A percentile compares a stretch with the other conserved stretches of the same genome.
These are phyloP conservation scores for Blastobasis lacticolella DNA, from an alignment of 2,888 invertebrate species.

Conservation along the genomic window DNA sequence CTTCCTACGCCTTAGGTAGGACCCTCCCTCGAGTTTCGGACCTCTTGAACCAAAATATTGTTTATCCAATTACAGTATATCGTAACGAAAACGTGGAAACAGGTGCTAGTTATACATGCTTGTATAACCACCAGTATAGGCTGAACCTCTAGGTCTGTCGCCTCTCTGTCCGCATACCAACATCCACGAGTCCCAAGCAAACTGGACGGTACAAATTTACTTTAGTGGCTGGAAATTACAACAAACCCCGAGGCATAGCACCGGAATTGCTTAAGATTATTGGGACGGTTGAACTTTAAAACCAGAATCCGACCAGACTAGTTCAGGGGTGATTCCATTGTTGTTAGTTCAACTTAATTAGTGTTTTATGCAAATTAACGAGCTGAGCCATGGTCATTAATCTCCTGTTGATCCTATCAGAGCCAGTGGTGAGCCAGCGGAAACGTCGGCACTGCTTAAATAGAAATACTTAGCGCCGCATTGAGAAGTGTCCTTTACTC, in stretches of 20 bases:
- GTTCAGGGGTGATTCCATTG: conserved; percentile 2
- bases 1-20: no score
- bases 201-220: background rate
- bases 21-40: background rate
- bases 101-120: background rate
- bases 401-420: background rate
- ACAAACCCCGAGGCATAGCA: background rate
- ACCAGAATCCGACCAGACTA: background rate
- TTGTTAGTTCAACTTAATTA: conserved; percentile 2
- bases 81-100: background rate
- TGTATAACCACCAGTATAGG: background rate
- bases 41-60: background rate
- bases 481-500: no score
- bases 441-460: background rate
- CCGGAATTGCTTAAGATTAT: conserved; percentile 2
- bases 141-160: background rate
- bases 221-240: background rate
- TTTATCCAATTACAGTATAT: background rate
- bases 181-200: background rate
- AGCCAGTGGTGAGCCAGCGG: background rate
- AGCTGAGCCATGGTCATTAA: background rate
- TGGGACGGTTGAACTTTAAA: conserved; percentile 1
- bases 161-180: background rate
- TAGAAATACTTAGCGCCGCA: no score
- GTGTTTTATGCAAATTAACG: conserved; percentile 4